A percentile compares a stretch with the other conserved stretches of the same genome.
phyloP scores from a whole-genome alignment of 2,797 vertebrate species.

The Halcyon chelicuti region DNA sequence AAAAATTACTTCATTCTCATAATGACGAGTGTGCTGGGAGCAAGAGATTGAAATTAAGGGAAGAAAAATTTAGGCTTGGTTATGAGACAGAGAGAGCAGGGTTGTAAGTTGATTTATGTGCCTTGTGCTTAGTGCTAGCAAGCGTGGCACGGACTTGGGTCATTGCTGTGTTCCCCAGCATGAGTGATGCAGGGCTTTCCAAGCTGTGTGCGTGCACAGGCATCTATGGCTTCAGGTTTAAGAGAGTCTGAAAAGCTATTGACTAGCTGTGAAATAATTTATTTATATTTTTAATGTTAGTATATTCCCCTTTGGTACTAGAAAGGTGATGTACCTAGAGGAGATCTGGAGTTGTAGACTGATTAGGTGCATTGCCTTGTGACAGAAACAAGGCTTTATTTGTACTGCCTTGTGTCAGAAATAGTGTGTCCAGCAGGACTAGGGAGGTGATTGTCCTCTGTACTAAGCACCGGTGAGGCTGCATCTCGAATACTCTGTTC shows the following conservation, averaged over 20 bases:
- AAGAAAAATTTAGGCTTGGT: not conserved
- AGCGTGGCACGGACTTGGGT: not conserved
- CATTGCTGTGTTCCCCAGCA: not conserved
- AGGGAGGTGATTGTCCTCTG: too few species aligned
- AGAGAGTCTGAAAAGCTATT: not conserved
- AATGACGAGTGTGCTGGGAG: not conserved
- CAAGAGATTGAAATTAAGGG: slow-evolving; percentile 4
- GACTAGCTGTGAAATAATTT: not conserved
- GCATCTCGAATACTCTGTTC: too few species aligned
- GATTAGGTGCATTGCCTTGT: not conserved
- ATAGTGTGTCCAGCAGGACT: too few species aligned
- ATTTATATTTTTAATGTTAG: not conserved
- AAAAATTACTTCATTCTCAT: not conserved
- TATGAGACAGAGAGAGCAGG: not conserved
- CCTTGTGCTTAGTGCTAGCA: not conserved
- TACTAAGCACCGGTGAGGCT: too few species aligned
- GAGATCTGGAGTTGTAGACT: not conserved
- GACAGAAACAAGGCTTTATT: not conserved
- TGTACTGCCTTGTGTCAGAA: too few species aligned
- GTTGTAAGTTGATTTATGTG: not conserved
- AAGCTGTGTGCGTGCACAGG: accelerated
- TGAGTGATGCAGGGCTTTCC: not conserved
- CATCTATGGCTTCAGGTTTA: not conserved
- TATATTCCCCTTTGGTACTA: not conserved
- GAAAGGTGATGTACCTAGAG: not conserved